Conservation (phyloP, 2,113 vertebrate species). For the Mungos mungo region DNA sequence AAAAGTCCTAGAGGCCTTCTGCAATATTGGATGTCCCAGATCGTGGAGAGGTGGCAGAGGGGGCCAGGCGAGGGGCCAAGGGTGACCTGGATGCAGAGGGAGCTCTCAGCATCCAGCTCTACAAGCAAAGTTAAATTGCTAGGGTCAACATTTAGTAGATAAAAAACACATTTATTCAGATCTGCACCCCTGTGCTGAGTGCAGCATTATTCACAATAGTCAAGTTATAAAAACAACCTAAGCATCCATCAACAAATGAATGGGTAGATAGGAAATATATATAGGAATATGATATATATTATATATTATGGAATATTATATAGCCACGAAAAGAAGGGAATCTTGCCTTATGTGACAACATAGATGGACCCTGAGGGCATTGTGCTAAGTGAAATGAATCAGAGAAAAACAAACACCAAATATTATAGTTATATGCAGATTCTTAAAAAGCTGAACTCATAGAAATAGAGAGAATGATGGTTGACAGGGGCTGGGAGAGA, state of each 20-base stretch:
- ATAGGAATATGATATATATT: not conserved
- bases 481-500: not conserved
- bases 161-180: not conserved
- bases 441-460: not conserved
- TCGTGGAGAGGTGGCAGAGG: accelerated
- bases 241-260: not conserved
- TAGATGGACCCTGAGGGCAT: not conserved
- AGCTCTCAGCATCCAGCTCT: not conserved
- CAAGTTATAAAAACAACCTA: not conserved
- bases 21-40: not conserved
- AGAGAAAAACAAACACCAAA: not conserved
- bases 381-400: not conserved
- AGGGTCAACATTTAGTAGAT: not conserved
- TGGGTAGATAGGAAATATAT: not conserved
- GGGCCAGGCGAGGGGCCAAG: no score
- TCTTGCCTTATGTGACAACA: not conserved
- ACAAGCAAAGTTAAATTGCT: not conserved
- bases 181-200: not conserved
- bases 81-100: not conserved
- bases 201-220: not conserved
- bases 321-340: not conserved
- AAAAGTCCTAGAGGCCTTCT: not conserved
- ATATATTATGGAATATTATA: not conserved
- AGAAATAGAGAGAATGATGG: not conserved
- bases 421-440: not conserved